Conservation (phyloP, 2,797 vertebrate genomes). For the Limosa lapponica region DNA sequence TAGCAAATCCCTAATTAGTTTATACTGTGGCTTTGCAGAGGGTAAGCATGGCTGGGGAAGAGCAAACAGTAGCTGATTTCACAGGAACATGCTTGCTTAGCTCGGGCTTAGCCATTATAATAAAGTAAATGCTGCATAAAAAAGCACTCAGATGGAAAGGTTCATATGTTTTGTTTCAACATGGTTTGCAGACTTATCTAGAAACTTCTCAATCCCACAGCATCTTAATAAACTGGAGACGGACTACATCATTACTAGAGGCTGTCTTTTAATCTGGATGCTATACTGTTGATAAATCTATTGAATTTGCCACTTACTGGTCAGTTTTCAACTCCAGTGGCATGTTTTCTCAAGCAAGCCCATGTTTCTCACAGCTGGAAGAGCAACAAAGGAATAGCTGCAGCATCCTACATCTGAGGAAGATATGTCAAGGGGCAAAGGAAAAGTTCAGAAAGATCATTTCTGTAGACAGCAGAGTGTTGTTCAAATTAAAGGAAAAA, state of each 20-base stretch:
- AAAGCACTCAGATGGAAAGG: background rate
- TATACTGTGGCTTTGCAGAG: slow-evolving; percentile 42
- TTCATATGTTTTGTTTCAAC: background rate
- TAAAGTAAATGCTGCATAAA: background rate
- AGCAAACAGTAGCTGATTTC: slow-evolving; percentile 60
- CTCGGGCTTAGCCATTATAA: background rate
- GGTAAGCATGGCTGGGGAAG: slow-evolving; percentile 43
- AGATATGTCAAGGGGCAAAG: background rate
- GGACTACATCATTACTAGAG: background rate
- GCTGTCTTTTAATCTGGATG: background rate
- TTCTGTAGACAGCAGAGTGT: background rate
- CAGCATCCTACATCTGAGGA: background rate
- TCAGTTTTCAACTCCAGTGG: background rate
- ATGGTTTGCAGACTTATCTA: background rate
- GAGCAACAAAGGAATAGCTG: background rate
- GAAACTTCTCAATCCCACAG: background rate
- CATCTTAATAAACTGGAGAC: background rate
- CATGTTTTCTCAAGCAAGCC: background rate
- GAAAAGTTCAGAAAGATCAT: background rate
- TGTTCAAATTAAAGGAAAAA: background rate
- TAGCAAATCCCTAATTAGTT: slow-evolving; percentile 68
- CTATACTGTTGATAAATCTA: background rate
- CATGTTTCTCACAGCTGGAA: background rate
- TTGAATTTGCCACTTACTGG: background rate
- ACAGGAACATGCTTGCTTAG: slow-evolving; percentile 33